Percentiles rank a stretch among this genome's conserved stretches.
Evolutionary conservation across 2,797 vertebrate species (phyloP).

Genomic region (Enteromius trimaculatus): DNA sequence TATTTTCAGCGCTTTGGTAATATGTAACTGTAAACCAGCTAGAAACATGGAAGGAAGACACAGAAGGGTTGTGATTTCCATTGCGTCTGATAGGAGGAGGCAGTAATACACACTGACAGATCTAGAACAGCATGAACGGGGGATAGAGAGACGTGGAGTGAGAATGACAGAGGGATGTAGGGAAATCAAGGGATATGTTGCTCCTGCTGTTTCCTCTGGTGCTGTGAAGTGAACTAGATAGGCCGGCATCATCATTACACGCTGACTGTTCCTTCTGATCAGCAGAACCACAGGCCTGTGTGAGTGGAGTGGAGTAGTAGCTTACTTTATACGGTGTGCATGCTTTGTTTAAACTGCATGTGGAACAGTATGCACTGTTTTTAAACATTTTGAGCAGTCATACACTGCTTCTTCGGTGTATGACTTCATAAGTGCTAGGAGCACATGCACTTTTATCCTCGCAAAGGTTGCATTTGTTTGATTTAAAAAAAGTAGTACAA

Average conservation of each 20-base stretch:
- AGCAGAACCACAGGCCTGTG: neutral
- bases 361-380: neutral
- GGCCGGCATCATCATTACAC: conserved; percentile 2
- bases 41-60: neutral
- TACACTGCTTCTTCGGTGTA: neutral
- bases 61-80: conserved; percentile 37
- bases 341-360: neutral
- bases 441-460: neutral
- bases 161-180: neutral
- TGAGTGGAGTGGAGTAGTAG: neutral
- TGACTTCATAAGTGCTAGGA: neutral
- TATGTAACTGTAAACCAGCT: neutral
- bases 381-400: neutral
- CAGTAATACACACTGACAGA: conserved; percentile 55
- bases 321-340: neutral
- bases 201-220: conserved; percentile 10
- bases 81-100: conserved; percentile 28
- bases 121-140: conserved; percentile 50
- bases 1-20: neutral
- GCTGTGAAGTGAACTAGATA: conserved; percentile 23
- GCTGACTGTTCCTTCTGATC: neutral
- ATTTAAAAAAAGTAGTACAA: neutral
- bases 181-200: conserved; percentile 23
- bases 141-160: conserved; percentile 6
- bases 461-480: neutral